Evolutionary conservation across 2,113 vertebrate species (phyloP), one percentile per base, ranked within the genome.

Genomic region (Ammodytes dubius): DNA sequence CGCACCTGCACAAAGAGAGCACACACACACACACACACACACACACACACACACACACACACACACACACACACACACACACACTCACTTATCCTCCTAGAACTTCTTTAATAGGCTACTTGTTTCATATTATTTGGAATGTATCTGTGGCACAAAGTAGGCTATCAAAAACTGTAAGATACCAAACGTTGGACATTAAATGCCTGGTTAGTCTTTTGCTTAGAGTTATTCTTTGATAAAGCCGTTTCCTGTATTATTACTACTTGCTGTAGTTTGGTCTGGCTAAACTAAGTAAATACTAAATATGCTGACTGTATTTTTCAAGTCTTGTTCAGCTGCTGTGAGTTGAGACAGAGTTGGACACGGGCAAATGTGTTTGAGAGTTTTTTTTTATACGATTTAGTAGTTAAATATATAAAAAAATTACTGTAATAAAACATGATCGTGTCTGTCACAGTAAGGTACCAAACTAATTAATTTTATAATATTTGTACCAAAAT

Each of bases 1-100:
- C 95, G 96, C 8, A 98, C 89, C 92, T 93, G 57, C 10, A 70
- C 17, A 86, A 17, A 76, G 9, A 63, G 13, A 68, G 6, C 58
- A 74, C 5, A 50, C 0, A 0, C 14, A 59, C 7, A 11, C 17
- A 77, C 13, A 54, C 15, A 10, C 14, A 42, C 8, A 45, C 35
- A 65, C 19, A 27, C 27, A 27, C 27, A 27, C 27, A 27, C 27
- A 27, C 27, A 27, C 27, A 1, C 27, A 27, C 27, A 11, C 17
- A 77, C 13, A 54, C 15, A 10, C 14, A 42, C 8, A 45, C 35
- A 65, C 19, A 27, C 27, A 27, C 27, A 27, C 27, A 27, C 27
- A 27, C 27, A 27, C 27, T 27, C 27, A 27, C 27, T 27, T 27
- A 27, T 27, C 27, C 27, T 27, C 27, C 27, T 27, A 27, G 27